These are phyloP conservation scores for Prostheceraeus crozeri DNA, from an alignment of 2,888 invertebrate species.

Conservation along the genomic window DNA sequence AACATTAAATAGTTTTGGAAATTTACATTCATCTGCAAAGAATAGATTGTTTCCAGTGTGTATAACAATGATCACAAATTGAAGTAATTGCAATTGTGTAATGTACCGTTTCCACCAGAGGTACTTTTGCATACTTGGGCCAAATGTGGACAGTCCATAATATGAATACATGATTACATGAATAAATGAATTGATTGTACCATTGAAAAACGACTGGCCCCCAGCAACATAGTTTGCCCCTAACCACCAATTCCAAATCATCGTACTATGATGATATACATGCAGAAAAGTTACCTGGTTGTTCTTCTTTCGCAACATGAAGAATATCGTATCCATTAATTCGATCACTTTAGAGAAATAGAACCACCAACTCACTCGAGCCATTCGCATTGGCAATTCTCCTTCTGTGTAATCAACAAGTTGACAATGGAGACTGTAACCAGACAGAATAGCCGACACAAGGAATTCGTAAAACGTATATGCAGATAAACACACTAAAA, in stretches of 20 bases:
- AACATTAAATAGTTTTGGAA: too few species aligned
- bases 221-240: slow-evolving; percentile 40
- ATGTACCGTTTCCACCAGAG: slow-evolving; percentile 58
- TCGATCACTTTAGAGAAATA: slow-evolving; percentile 53
- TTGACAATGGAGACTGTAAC: slow-evolving; percentile 64
- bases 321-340: slow-evolving; percentile 53
- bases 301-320: slow-evolving; percentile 50
- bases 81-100: slow-evolving; percentile 45
- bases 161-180: slow-evolving; percentile 57
- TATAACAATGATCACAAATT: neutral
- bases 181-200: slow-evolving; percentile 54
- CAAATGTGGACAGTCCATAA: slow-evolving; percentile 54
- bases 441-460: slow-evolving; percentile 39
- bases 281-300: slow-evolving; percentile 53
- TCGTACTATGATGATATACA: slow-evolving; percentile 53
- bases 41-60: too few species aligned
- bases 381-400: slow-evolving; percentile 64
- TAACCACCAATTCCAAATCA: slow-evolving; percentile 47
- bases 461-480: slow-evolving; percentile 47
- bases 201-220: too few species aligned
- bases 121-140: slow-evolving; percentile 53
- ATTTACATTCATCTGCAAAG: too few species aligned
- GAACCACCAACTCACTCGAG: slow-evolving; percentile 50
- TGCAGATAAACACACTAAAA: slow-evolving; percentile 44
- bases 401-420: slow-evolving; percentile 71